Evolutionary conservation across 2,797 vertebrate species (phyloP).

Genomic region (Girardinus metallicus): DNA sequence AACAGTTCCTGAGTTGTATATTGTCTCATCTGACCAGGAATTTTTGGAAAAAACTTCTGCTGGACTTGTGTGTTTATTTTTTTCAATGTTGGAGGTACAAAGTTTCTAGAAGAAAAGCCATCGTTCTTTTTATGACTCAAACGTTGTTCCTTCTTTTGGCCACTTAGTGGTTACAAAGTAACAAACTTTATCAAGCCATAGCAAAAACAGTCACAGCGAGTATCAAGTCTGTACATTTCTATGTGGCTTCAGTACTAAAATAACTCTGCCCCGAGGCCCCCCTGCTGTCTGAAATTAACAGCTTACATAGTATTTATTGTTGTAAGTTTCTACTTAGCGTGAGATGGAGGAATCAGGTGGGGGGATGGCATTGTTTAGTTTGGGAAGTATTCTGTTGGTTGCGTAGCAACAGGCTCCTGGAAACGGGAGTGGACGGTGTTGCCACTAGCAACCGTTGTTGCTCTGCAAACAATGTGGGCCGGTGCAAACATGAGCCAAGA

Average conservation of each 20-base stretch:
- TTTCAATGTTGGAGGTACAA: conserved; percentile 61
- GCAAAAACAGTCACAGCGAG: conserved; percentile 57
- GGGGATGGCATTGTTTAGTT: conserved; percentile 97
- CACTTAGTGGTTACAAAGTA: conserved; percentile 50
- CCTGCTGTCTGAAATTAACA: conserved; percentile 86
- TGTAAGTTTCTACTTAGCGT: conserved; percentile 88
- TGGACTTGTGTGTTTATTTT: conserved; percentile 55
- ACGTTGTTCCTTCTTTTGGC: conserved; percentile 58
- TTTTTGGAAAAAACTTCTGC: conserved; percentile 47
- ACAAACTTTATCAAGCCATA: conserved; percentile 50
- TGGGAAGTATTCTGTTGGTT: conserved; percentile 94
- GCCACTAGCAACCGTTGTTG: conserved; percentile 94
- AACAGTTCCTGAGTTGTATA: conserved; percentile 32
- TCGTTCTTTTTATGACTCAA: conserved; percentile 67
- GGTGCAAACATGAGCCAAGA: conserved; percentile 87
- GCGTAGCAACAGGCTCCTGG: conserved; percentile 91
- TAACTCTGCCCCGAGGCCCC: conserved; percentile 65
- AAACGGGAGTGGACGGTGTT: conserved; percentile 92
- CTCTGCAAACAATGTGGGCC: conserved; percentile 96
- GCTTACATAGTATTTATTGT: conserved; percentile 88
- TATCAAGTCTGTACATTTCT: conserved; percentile 61
- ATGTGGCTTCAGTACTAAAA: conserved; percentile 69
- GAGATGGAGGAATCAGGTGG: conserved; percentile 87
- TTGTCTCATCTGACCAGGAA: conserved; percentile 28
- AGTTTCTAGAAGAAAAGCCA: conserved; percentile 46